phyloP scores from a whole-genome alignment of 2,797 vertebrate species.

The Arnoldichthys spilopterus region DNA sequence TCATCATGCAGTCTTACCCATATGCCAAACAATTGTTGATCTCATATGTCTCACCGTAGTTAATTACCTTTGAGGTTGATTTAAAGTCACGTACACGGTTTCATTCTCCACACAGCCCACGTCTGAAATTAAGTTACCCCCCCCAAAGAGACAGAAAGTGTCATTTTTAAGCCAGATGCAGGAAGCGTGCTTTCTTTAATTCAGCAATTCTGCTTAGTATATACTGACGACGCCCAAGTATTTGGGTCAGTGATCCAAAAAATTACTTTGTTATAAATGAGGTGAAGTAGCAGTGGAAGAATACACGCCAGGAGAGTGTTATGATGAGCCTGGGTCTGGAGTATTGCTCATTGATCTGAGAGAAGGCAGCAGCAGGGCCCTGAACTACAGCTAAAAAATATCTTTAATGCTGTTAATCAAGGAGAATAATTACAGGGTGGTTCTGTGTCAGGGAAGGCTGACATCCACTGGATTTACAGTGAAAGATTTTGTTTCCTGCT shows the following conservation, averaged over 20 bases:
- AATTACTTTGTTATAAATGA: conserved; percentile 71
- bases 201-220: conserved; percentile 59
- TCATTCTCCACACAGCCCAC: not conserved
- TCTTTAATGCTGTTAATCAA: conserved; percentile 71
- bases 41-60: not conserved
- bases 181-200: conserved; percentile 45
- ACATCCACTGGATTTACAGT: conserved; percentile 14
- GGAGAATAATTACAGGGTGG: conserved; percentile 63
- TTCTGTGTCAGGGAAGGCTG: conserved; percentile 28
- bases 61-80: conserved; percentile 10
- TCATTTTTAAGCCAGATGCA: conserved; percentile 10
- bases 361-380: conserved; percentile 52
- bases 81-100: not conserved
- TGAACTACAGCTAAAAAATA: conserved; percentile 48
- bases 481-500: conserved; percentile 18
- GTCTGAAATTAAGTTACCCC: conserved; percentile 16
- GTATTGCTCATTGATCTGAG: conserved; percentile 56
- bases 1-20: not conserved
- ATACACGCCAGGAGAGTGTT: conserved; percentile 66
- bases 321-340: conserved; percentile 63
- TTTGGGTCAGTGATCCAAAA: conserved; percentile 70
- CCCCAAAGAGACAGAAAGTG: conserved; percentile 18
- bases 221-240: conserved; percentile 63
- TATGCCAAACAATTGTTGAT: conserved; percentile 3
- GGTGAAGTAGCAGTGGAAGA: conserved; percentile 63